A percentile compares a stretch with the other conserved stretches of the same genome.
phyloP scores from a whole-genome alignment of 2,797 vertebrate species.

The Pseudochromis fuscus region DNA sequence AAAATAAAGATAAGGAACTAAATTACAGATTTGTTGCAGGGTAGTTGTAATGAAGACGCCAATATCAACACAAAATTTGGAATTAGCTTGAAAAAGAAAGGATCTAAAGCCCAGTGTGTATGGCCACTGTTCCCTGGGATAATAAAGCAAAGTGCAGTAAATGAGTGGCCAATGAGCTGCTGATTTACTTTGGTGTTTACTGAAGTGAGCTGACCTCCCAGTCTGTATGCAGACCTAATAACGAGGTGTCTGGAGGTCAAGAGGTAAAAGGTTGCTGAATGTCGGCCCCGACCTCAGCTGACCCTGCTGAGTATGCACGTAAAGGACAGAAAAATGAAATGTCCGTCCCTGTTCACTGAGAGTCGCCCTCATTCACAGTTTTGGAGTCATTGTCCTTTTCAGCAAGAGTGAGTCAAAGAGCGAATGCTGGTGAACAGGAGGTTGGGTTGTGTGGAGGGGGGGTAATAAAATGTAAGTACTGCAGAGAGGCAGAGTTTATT shows the following conservation, averaged over 20 bases:
- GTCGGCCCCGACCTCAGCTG: slow-evolving; percentile 51
- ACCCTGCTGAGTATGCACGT: slow-evolving; percentile 46
- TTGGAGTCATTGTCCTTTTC: slow-evolving; percentile 40
- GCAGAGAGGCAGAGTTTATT: neutral
- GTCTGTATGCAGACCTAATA: slow-evolving; percentile 65
- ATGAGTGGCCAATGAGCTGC: slow-evolving; percentile 33
- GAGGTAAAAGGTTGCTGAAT: slow-evolving; percentile 69
- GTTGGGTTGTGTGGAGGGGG: neutral
- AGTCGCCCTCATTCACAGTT: slow-evolving; percentile 29
- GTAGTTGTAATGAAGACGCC: neutral
- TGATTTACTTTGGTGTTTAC: slow-evolving; percentile 63
- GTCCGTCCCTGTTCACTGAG: slow-evolving; percentile 6
- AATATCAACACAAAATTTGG: neutral
- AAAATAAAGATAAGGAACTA: too few species aligned
- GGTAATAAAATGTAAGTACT: neutral
- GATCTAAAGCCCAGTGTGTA: neutral
- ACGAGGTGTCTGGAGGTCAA: slow-evolving; percentile 79
- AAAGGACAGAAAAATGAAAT: slow-evolving; percentile 36
- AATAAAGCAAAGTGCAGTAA: slow-evolving; percentile 6
- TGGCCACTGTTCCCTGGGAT: neutral
- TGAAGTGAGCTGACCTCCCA: slow-evolving; percentile 62
- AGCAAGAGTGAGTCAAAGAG: slow-evolving; percentile 33
- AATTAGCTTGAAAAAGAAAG: neutral
- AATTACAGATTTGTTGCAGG: too few species aligned
- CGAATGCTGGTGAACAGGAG: slow-evolving; percentile 30